These are phyloP conservation scores for Bradypus variegatus DNA, from an alignment of 2,797 vertebrate genomes.

Conservation along the genomic window DNA sequence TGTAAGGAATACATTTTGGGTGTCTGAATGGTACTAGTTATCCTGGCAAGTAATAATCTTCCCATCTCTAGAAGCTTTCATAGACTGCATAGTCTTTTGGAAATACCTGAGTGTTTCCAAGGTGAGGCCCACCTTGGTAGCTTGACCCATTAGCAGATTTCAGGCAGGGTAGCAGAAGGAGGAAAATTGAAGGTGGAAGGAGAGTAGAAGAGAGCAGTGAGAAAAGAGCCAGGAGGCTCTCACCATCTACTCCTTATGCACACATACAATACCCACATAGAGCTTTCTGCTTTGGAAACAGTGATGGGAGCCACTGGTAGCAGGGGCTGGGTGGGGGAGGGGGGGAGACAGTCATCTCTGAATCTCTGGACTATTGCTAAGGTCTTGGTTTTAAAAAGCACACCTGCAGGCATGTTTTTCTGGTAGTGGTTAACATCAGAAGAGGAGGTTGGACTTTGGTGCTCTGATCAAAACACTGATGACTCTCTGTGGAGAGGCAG, in stretches of 20 bases:
- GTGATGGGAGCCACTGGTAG: not conserved
- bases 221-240: not conserved
- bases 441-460: slow-evolving; percentile 5
- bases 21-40: slow-evolving; percentile 18
- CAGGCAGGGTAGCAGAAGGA: not conserved
- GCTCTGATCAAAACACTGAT: not conserved
- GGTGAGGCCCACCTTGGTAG: slow-evolving; percentile 5
- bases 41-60: not conserved
- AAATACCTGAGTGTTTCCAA: slow-evolving; percentile 39
- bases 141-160: not conserved
- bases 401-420: slow-evolving; percentile 33
- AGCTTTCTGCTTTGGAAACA: not conserved
- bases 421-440: not conserved
- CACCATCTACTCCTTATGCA: not conserved
- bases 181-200: not conserved
- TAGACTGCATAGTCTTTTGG: not conserved
- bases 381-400: slow-evolving; percentile 39
- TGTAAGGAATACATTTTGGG: slow-evolving; percentile 16
- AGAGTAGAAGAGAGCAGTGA: not conserved
- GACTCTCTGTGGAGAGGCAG: not conserved
- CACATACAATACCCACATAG: not conserved
- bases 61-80: slow-evolving; percentile 16
- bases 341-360: slow-evolving; percentile 37
- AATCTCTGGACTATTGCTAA: slow-evolving; percentile 28
- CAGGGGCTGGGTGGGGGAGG: not conserved